These are phyloP conservation scores for Silurus glanis DNA, from an alignment of 2,113 vertebrate genomes.

Conservation along the genomic window DNA sequence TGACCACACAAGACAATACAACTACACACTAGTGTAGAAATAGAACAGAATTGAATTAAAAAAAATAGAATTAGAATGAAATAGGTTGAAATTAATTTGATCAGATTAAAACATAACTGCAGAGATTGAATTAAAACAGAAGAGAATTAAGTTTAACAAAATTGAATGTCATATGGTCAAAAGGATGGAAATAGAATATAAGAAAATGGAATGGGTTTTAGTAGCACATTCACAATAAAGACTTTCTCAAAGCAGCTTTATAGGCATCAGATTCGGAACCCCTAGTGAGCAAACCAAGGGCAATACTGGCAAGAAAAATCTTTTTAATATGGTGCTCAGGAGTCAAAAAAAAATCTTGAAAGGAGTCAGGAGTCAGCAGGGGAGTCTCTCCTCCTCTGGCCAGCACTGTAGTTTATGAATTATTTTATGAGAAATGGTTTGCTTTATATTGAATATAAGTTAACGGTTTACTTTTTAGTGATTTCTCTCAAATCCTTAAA, in stretches of 20 bases:
- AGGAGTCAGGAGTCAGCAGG: constrained; percentile 15
- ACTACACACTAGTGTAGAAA: neutral
- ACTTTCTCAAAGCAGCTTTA: neutral
- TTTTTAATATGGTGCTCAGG: constrained; percentile 7
- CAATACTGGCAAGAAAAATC: neutral
- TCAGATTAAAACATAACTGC: neutral
- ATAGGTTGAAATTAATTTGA: neutral
- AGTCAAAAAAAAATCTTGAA: neutral
- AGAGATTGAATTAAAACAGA: neutral
- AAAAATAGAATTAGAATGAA: neutral
- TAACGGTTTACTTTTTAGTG: neutral
- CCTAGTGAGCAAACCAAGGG: constrained; percentile 18
- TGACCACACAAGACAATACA: neutral
- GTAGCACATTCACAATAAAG: neutral
- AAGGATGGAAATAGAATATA: neutral
- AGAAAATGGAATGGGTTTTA: constrained; percentile 7
- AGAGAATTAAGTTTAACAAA: neutral
- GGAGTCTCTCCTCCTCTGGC: neutral
- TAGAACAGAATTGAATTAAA: neutral
- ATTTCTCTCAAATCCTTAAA: neutral
- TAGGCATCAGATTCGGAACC: neutral
- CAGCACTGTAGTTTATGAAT: neutral
- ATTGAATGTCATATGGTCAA: neutral
- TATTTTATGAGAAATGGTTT: neutral
- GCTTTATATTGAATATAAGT: neutral